Evolutionary conservation across 2,888 invertebrate species (phyloP).

Genomic region (Branchellion lobata): DNA sequence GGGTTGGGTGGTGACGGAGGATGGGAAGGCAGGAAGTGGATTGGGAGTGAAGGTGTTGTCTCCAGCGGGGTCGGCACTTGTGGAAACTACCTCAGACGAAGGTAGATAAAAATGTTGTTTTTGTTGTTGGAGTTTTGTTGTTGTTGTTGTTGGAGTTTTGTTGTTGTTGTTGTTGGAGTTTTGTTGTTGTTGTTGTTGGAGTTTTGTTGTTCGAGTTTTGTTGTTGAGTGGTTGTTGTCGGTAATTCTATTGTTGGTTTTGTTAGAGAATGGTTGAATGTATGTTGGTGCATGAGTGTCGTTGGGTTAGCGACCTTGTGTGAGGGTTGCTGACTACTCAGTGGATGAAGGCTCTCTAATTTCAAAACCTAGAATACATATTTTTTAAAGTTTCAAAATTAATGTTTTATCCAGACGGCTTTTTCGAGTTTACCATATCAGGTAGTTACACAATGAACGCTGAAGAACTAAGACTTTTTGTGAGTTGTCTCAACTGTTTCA

Average conservation of each 20-base stretch:
- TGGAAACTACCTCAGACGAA: not conserved
- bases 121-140: no score
- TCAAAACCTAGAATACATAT: no score
- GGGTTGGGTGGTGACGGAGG: not conserved
- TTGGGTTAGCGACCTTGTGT: no score
- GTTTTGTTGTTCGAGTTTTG: not conserved
- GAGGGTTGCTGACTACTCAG: no score
- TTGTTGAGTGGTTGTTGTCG: not conserved
- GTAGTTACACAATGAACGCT: not conserved
- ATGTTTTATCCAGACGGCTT: conserved; percentile 9
- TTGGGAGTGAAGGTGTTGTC: not conserved
- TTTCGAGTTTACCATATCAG: not conserved
- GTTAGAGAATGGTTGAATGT: not conserved
- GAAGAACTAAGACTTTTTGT: conserved; percentile 6
- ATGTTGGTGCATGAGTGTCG: not conserved
- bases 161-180: no score
- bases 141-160: no score
- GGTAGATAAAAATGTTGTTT: no score
- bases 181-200: no score
- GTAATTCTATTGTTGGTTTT: no score
- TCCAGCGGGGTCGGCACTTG: not conserved
- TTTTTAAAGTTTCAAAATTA: no score
- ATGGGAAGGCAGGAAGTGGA: not conserved
- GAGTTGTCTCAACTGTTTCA: no score
- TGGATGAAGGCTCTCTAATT: no score